These are phyloP conservation scores for Platyrinchus mystaceus DNA, from an alignment of 2,797 vertebrate species.

Conservation along the genomic window DNA sequence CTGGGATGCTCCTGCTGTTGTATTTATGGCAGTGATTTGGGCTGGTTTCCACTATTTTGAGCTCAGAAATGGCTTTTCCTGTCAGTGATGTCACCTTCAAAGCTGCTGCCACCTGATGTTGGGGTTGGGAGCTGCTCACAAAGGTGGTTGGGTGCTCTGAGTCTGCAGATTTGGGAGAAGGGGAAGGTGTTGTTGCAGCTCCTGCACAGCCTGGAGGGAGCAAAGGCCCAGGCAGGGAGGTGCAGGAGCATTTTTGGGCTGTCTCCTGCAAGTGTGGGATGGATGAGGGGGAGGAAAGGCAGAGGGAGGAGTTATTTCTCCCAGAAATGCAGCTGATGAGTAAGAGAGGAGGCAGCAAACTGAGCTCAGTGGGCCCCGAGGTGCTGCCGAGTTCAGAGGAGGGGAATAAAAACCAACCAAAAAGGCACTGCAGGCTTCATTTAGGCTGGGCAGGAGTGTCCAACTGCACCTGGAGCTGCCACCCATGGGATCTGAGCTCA, in stretches of 20 bases:
- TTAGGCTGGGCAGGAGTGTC: background rate
- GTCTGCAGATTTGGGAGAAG: background rate
- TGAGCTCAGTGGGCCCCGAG: background rate
- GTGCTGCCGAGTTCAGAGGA: background rate
- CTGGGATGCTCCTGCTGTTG: background rate
- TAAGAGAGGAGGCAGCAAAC: background rate
- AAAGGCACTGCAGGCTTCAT: background rate
- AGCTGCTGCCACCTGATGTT: background rate
- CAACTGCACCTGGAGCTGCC: background rate
- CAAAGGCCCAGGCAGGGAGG: background rate
- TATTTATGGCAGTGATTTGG: background rate
- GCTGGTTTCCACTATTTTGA: background rate
- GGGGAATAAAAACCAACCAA: accelerated
- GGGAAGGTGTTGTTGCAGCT: background rate
- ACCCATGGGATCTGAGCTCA: background rate
- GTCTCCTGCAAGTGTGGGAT: background rate
- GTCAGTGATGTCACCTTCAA: background rate
- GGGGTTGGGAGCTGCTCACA: background rate
- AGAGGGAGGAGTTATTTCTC: background rate
- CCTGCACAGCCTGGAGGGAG: background rate
- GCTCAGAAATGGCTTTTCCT: background rate
- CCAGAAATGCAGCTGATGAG: background rate
- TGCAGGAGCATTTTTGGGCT: background rate
- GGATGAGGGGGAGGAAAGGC: background rate
- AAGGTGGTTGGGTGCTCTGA: background rate